Percentiles rank a stretch among this genome's conserved stretches.
Evolutionary conservation across 2,113 vertebrate species (phyloP).

Genomic region (Tinamus guttatus): DNA sequence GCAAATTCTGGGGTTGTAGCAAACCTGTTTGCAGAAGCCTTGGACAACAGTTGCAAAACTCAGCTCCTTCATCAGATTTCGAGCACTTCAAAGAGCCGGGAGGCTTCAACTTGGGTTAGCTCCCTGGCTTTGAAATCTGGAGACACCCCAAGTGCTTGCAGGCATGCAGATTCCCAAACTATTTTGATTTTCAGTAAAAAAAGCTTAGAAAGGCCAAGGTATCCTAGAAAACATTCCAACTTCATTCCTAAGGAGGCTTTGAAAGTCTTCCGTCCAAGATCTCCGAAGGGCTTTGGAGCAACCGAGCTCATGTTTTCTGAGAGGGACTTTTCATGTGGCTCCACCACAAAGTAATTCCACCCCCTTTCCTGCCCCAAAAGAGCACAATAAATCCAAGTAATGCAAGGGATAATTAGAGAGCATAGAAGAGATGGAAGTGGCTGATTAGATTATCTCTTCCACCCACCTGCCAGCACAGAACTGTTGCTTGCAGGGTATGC

Average conservation of each 20-base stretch:
- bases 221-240: not conserved
- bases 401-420: not conserved
- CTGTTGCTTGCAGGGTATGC: not conserved
- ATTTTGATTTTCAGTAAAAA: not conserved
- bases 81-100: not conserved
- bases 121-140: not conserved
- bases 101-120: not conserved
- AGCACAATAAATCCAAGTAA: not conserved
- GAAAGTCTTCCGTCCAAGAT: not conserved
- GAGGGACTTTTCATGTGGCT: not conserved
- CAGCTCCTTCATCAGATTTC: not conserved
- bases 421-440: not conserved
- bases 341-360: not conserved
- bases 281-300: not conserved
- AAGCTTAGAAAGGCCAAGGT: not conserved
- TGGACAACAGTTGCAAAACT: not conserved
- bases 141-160: not conserved
- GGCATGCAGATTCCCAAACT: not conserved
- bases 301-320: accelerated
- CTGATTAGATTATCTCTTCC: not conserved
- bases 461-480: not conserved
- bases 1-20: not conserved
- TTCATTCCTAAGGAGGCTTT: not conserved
- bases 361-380: constrained; percentile 2
- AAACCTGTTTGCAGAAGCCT: not conserved